Evolutionary conservation across 2,797 vertebrate species (phyloP).

Genomic region (Tenualosa thibaudeaui): DNA sequence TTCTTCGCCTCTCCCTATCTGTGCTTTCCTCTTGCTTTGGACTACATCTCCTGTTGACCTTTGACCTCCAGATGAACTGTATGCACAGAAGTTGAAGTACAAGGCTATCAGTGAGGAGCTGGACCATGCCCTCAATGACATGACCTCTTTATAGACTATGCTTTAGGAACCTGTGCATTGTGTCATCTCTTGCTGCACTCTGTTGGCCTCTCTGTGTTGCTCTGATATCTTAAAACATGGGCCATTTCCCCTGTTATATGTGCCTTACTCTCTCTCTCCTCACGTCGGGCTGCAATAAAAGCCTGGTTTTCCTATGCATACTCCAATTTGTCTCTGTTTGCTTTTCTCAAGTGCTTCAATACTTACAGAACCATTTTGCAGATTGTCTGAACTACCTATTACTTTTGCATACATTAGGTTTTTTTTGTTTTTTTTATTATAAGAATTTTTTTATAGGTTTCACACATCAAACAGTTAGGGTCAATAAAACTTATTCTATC

Average conservation of each 20-base stretch:
- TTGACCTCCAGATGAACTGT: slow-evolving; percentile 82
- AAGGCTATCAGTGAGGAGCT: slow-evolving; percentile 94
- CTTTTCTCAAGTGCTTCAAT: not conserved
- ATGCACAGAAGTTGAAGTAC: slow-evolving; percentile 95
- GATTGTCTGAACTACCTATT: not conserved
- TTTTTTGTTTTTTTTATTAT: not conserved
- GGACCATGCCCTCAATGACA: slow-evolving; percentile 91
- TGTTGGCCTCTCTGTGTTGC: not conserved
- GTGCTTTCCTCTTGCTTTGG: slow-evolving; percentile 58
- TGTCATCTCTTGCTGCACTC: not conserved
- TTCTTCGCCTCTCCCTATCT: slow-evolving; percentile 51
- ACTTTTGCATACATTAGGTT: not conserved
- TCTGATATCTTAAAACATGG: slow-evolving; percentile 45
- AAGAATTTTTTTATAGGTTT: not conserved
- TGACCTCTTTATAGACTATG: slow-evolving; percentile 84
- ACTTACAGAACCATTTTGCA: not conserved
- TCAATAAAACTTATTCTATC: not conserved
- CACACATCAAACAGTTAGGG: not conserved
- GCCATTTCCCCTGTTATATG: slow-evolving; percentile 53
- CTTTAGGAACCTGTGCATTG: not conserved
- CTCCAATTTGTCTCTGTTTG: slow-evolving; percentile 54
- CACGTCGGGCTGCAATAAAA: slow-evolving; percentile 51
- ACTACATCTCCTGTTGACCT: slow-evolving; percentile 56
- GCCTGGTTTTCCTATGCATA: slow-evolving; percentile 53
- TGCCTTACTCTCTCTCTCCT: slow-evolving; percentile 61